These are phyloP conservation scores for Elysia chlorotica DNA, from an alignment of 1,140 invertebrate genomes.

Conservation along the genomic window DNA sequence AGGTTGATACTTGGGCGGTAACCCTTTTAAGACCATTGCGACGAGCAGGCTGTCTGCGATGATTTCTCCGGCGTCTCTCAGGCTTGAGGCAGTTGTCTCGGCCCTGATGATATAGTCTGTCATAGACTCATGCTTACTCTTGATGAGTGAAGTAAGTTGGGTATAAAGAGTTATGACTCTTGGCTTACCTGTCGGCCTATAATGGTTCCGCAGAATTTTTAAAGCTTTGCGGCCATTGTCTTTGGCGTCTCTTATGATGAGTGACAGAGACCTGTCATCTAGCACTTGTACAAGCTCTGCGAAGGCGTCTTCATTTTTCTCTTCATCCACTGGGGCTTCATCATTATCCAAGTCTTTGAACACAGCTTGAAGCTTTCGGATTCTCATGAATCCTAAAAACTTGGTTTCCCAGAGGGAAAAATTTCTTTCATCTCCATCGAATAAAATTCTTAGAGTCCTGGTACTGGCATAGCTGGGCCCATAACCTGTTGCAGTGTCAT, in stretches of 20 bases:
- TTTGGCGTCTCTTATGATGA: slow-evolving; percentile 28
- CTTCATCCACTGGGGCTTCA: background rate
- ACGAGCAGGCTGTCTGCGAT: slow-evolving; percentile 30
- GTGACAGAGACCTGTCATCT: slow-evolving; percentile 5
- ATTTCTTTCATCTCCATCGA: too few relatives aligned
- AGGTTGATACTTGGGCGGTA: slow-evolving; percentile 22
- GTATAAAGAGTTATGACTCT: slow-evolving; percentile 30
- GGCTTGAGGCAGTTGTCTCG: slow-evolving; percentile 22
- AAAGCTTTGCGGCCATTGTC: slow-evolving; percentile 27
- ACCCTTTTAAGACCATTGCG: slow-evolving; percentile 30
- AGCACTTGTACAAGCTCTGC: slow-evolving; percentile 27
- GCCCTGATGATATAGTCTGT: slow-evolving; percentile 32
- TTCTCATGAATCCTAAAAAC: slow-evolving; percentile 25
- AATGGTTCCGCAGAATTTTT: slow-evolving; percentile 24
- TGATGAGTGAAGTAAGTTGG: slow-evolving; percentile 26
- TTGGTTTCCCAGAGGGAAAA: slow-evolving; percentile 32
- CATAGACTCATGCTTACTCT: background rate
- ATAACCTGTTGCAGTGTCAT: too few relatives aligned
- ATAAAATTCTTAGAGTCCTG: too few relatives aligned
- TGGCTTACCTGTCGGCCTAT: slow-evolving; percentile 21
- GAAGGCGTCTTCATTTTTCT: slow-evolving; percentile 27
- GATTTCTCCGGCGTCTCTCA: slow-evolving; percentile 22
- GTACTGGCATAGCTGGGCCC: too few relatives aligned
- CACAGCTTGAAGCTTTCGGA: slow-evolving; percentile 20
- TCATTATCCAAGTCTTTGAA: background rate